Evolutionary conservation across 1,140 invertebrate genomes (phyloP), one percentile per base, ranked within the genome.

Genomic region (Conus betulinus): DNA sequence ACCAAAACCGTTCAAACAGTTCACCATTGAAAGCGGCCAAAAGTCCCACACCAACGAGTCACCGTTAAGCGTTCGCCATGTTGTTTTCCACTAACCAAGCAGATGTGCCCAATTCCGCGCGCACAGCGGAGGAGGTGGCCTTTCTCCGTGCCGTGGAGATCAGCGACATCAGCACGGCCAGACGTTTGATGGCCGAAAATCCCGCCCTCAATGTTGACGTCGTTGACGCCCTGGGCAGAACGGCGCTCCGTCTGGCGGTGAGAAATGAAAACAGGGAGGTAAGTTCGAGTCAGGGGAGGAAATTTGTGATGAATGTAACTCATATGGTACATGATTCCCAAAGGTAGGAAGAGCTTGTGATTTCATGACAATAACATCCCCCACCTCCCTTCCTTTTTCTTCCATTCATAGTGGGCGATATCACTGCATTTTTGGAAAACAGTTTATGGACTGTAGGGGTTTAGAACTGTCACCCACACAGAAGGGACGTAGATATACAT

Each of bases 201-300:
- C 88, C 90, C 0, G 85, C 90, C n/a, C 87, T 94, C n/a, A 91
- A 93, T 84, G 87, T 92, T 27, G 92, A 89, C 79, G 91, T 85
- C 79, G 89, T 85, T 39, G 93, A 94, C 87, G 81, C 89, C n/a
- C 84, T 94, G 17, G 92, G 92, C 7, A 57, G 93, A 25, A 92
- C 92, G 17, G 90, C 93, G 1, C 82, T 94, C 4, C 85, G 90
- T 17, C 87, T 94, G 23, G 93, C 93, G 8, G 90, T 93, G 20
- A 91, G 91, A 57, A 93, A 93, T 81, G 93, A 93, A 84, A 91
- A 94, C 87, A 84, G 93, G 27, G 93, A 93, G 90, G 91, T 94
- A 87, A 90, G 57, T 84, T 39, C 39, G 57, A 60, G 57, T 60
- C 8, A 15, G 1, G 8, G 15, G 8, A 11, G 57, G 57, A 4